phyloP scores from a whole-genome alignment of 2,888 invertebrate species.

The Hyles lineata region DNA sequence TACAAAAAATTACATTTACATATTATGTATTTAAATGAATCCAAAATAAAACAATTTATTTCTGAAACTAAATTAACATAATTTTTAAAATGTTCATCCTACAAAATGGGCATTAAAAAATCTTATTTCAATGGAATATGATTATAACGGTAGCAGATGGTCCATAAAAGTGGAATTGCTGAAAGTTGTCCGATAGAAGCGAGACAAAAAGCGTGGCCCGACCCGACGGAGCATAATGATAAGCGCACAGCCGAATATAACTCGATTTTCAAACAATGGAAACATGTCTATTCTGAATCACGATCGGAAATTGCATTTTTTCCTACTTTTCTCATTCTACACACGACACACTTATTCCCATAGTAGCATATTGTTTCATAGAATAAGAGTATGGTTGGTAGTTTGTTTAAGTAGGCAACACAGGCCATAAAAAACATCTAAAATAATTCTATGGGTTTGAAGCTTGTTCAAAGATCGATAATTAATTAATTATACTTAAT shows the following conservation, averaged over 20 bases:
- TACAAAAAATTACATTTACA: neutral
- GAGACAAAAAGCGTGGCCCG: conserved; percentile 55
- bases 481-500: no score
- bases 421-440: no score
- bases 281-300: neutral
- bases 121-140: conserved; percentile 27
- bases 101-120: conserved; percentile 25
- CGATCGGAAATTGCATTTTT: neutral
- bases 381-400: no score
- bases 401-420: no score
- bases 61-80: neutral
- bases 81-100: neutral
- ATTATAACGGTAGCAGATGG: conserved; percentile 62
- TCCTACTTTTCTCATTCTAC: neutral
- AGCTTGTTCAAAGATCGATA: no score
- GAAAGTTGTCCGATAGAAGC: conserved; percentile 60
- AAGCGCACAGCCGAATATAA: neutral
- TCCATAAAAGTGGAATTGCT: conserved; percentile 70
- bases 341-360: neutral
- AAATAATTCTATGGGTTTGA: no score
- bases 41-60: neutral
- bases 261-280: neutral
- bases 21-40: neutral
- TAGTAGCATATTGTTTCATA: no score
- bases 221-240: conserved; percentile 25